Evolutionary conservation across 2,888 invertebrate species (phyloP), one percentile per base, ranked within the genome.

Genomic region (Athetis lepigone): DNA sequence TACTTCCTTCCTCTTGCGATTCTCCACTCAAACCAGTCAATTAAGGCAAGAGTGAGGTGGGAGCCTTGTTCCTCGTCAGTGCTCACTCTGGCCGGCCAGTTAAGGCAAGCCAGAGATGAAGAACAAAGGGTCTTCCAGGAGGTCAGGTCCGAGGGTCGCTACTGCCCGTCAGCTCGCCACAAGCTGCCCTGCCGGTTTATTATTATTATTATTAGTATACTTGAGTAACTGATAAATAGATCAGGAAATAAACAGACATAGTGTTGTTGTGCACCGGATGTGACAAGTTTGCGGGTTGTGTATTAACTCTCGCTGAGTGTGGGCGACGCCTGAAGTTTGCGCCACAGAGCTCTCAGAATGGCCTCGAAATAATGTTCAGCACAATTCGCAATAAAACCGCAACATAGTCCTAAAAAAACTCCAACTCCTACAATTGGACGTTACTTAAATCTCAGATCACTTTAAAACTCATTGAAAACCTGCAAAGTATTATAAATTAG

Each of bases 401-500:
- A 33, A 23, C 9, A 21, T 16, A n/a, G n/a, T n/a, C n/a, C n/a
- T n/a, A n/a, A n/a, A 18, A 29, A 46, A 39, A 46, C 9, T 11
- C 13, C 29, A 19, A 13, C n/a, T n/a, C n/a, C n/a, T 46, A 8
- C 16, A 25, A 37, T 33, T 6, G 33, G 16, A 18, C 33, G 7
- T 18, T 27, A 25, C 46, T 46, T 9, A n/a, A 36, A 27, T 40
- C 21, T 13, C 27, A 36, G 40, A 27, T 56, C n/a, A 36, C 21
- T 56, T 47, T n/a, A 29, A 21, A 29, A 33, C 23, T 52, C 40
- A 36, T 39, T 27, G 25, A 25, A 46, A 57, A 64, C 25, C 45
- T 56, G 40, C n/a, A 2, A 33, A 33, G 33, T 33, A 13, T 40
- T 39, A 25, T 55, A 27, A 33, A 67, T 67, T 42, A 46, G 25